These are phyloP conservation scores for Venustoraphidia nigricollis DNA, from an alignment of 2,888 invertebrate species.

Conservation along the genomic window DNA sequence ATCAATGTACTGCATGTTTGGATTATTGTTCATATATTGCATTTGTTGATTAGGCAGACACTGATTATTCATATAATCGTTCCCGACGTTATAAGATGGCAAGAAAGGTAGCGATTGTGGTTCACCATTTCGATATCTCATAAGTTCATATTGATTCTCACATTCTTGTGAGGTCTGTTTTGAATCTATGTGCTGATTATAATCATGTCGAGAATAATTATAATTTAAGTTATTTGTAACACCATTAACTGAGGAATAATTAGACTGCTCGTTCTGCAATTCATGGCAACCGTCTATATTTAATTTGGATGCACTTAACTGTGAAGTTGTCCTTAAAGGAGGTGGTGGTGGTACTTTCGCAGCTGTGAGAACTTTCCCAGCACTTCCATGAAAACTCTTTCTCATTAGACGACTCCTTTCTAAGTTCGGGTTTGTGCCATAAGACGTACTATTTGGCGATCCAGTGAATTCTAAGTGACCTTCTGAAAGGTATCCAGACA, in stretches of 20 bases:
- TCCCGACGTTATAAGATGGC: slow-evolving; percentile 34
- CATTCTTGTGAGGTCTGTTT: too few species aligned
- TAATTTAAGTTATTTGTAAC: too few species aligned
- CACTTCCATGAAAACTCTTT: slow-evolving; percentile 77
- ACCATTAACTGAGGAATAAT: too few species aligned
- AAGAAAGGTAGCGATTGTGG: slow-evolving; percentile 47
- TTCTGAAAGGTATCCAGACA: slow-evolving; percentile 74
- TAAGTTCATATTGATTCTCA: too few species aligned
- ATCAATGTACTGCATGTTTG: slow-evolving; percentile 20
- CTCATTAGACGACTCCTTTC: slow-evolving; percentile 78
- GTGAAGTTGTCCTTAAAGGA: slow-evolving; percentile 73
- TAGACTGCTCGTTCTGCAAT: slow-evolving; percentile 16
- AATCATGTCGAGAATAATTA: too few species aligned
- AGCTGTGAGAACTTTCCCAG: slow-evolving; percentile 63
- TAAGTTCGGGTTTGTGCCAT: slow-evolving; percentile 60
- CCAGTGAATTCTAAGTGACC: slow-evolving; percentile 68
- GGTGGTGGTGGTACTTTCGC: slow-evolving; percentile 77
- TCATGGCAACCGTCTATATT: slow-evolving; percentile 31
- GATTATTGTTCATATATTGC: slow-evolving; percentile 11
- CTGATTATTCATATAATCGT: slow-evolving; percentile 4
- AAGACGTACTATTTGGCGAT: slow-evolving; percentile 24
- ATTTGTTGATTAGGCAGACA: neutral
- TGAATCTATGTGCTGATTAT: too few species aligned
- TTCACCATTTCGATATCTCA: slow-evolving; percentile 20
- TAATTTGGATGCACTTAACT: slow-evolving; percentile 56